Conservation (phyloP, 2,113 vertebrate genomes). For the Gymnarchus niloticus region DNA sequence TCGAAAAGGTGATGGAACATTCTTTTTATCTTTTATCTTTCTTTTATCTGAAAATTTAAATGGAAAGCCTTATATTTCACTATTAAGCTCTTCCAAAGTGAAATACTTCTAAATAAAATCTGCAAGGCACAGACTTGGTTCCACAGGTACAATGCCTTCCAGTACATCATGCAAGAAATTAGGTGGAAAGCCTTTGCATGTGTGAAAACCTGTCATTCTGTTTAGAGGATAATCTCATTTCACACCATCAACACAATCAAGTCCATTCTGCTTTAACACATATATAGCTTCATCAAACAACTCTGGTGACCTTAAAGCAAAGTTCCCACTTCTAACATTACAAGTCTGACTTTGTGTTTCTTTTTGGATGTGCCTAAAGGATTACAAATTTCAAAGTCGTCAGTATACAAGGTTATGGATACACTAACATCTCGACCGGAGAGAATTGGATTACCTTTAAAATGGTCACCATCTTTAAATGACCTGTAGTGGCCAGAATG, state of each 20-base stretch:
- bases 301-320: neutral
- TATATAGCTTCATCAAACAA: neutral
- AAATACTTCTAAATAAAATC: neutral
- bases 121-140: neutral
- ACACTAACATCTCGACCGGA: neutral
- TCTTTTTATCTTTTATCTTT: neutral
- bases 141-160: neutral
- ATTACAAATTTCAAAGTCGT: too few species aligned
- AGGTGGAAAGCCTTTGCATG: neutral
- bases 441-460: neutral
- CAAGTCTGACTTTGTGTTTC: neutral
- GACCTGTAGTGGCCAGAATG: neutral
- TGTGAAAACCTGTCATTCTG: neutral
- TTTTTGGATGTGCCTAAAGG: too few species aligned
- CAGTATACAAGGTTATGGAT: neutral
- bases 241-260: neutral
- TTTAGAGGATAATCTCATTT: neutral
- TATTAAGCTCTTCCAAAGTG: neutral
- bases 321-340: neutral
- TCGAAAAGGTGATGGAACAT: neutral
- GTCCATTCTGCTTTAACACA: neutral
- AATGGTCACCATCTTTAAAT: neutral
- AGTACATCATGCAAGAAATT: neutral
- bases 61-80: neutral
- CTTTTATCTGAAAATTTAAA: neutral